Evolutionary conservation across 1,140 invertebrate genomes (phyloP).

Genomic region (Penaeus japonicus): DNA sequence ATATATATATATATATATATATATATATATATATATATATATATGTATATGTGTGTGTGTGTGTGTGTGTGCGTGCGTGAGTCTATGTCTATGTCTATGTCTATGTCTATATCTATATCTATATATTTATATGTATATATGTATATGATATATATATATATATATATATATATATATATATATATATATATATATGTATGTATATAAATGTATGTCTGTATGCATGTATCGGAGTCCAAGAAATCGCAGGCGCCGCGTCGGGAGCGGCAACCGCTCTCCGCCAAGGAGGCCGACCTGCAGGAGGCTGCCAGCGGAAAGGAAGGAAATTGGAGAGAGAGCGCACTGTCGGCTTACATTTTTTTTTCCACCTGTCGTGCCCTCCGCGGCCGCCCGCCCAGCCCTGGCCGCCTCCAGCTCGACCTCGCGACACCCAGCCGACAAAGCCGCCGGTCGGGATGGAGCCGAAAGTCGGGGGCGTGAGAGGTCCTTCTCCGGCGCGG

Average conservation of each 20-base stretch:
- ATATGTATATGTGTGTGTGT: neutral
- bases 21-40: neutral
- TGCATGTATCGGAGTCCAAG: neutral
- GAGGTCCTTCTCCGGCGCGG: no score
- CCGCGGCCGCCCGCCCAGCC: no score
- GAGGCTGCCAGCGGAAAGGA: neutral
- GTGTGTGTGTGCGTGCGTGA: neutral
- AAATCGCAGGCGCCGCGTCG: no score
- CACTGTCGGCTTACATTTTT: neutral
- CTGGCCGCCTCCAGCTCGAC: neutral
- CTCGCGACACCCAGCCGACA: no score
- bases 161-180: neutral
- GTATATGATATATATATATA: neutral
- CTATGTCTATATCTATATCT: neutral
- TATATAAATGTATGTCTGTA: neutral
- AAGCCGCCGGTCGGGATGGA: no score
- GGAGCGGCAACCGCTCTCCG: neutral
- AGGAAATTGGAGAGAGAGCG: neutral
- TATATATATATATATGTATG: neutral
- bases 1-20: neutral
- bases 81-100: neutral
- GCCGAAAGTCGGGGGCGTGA: no score
- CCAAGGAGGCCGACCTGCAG: neutral
- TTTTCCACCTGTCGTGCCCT: neutral
- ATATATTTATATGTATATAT: neutral